Evolutionary conservation across 1,140 invertebrate genomes (phyloP), one percentile per base, ranked within the genome.

Genomic region (Aradophagus sp.): DNA sequence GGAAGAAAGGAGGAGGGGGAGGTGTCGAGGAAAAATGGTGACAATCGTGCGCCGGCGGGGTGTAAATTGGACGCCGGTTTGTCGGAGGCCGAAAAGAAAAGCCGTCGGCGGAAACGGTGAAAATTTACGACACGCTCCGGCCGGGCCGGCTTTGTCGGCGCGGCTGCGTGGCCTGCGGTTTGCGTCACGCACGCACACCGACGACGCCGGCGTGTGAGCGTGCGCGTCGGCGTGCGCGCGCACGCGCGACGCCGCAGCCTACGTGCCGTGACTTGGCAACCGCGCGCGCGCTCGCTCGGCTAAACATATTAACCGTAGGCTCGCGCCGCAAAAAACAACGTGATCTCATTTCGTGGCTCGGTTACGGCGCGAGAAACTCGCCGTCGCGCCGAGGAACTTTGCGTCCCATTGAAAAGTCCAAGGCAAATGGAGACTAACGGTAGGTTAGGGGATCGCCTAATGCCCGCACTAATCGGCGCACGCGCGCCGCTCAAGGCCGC

Each of bases 221-320:
- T 16, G 31, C 38, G 32, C 16, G 14, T 16, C 26, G 20, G 14
- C 15, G 17, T 45, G 59, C 31, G 47, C 27, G 48, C 6, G 44
- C 52, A 35, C 52, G 47, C 17, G 58, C 39, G 44, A 13, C 32
- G 35, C n/a, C n/a, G 31, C 61, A 66, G 77, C 75, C 70, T 79
- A 75, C 78, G 74, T 77, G 73, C 69, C 31, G 29, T 34, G 69
- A 82, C 70, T 78, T 83, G 82, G 82, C 81, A 84, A 82, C 82
- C 29, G 65, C 77, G 82, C 77, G 63, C 63, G 47, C 63, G 8
- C 20, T 23, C n/a, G n/a, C 4, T 8, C 4, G 82, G 84, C 82
- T 86, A 83, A 85, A 85, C 83, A 82, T 84, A 84, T 86, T 85
- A 86, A 85, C 82, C 76, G 80, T 82, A 82, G 80, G 81, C 81